A percentile compares a stretch with the other conserved stretches of the same genome.
These are phyloP conservation scores for Ondatra zibethicus DNA, from an alignment of 2,113 vertebrate genomes.

Conservation along the genomic window DNA sequence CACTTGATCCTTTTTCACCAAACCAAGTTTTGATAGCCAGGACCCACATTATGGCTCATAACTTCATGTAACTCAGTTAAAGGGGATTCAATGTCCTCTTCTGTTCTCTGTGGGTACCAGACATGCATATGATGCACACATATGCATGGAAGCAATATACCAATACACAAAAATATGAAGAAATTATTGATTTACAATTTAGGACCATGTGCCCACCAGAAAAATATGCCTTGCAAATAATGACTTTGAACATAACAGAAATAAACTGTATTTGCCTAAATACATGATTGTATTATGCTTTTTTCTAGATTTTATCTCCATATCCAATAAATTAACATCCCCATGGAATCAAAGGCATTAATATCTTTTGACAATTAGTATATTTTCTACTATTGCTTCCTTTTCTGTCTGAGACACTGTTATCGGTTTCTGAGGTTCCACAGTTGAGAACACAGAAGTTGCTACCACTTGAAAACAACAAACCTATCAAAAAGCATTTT, in stretches of 20 bases:
- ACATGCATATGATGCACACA: background rate
- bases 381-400: conserved; percentile 2
- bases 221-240: background rate
- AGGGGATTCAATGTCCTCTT: background rate
- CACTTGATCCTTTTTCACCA: background rate
- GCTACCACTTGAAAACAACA: background rate
- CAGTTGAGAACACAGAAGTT: background rate
- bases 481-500: background rate
- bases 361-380: background rate
- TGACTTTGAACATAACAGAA: background rate
- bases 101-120: background rate
- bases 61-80: background rate
- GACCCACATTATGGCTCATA: background rate
- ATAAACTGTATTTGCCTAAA: background rate
- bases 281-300: background rate
- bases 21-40: background rate
- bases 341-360: background rate
- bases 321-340: conserved; percentile 14
- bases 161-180: background rate
- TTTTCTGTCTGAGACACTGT: background rate
- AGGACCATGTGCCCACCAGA: background rate
- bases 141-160: background rate
- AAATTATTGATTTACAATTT: background rate
- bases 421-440: background rate
- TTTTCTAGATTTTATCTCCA: background rate